These are phyloP conservation scores for Nasonia giraulti DNA, from an alignment of 1,140 invertebrate genomes.

Conservation along the genomic window DNA sequence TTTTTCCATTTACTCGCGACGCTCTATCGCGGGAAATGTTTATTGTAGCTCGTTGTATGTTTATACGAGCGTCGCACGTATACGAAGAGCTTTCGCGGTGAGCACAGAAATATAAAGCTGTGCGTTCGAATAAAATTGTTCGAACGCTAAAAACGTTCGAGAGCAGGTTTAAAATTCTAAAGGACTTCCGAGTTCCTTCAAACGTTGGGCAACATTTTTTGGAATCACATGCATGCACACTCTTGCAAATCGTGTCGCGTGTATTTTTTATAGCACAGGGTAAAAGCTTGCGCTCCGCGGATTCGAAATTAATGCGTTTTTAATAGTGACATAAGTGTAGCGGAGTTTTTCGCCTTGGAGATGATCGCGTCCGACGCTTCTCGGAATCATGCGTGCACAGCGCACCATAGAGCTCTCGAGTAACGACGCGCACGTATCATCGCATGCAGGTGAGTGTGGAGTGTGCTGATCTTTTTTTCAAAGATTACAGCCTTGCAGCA, in stretches of 20 bases:
- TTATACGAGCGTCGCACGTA: background rate
- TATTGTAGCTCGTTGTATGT: background rate
- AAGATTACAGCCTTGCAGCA: no score
- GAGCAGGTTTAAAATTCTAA: background rate
- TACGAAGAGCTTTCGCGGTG: no score
- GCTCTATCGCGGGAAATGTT: background rate
- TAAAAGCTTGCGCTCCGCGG: conserved; percentile 45
- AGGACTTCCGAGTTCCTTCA: background rate
- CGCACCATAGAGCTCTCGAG: background rate
- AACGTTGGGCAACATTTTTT: no score
- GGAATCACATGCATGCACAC: background rate
- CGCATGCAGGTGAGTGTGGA: background rate
- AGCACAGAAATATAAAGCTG: no score
- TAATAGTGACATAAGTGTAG: conserved; percentile 66
- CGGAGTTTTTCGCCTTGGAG: background rate
- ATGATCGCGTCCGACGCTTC: conserved; percentile 13
- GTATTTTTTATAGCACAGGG: background rate
- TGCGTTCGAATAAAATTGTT: no score
- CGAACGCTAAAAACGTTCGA: no score
- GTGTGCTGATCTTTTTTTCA: no score
- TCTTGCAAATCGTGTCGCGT: background rate
- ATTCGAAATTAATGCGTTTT: conserved; percentile 67
- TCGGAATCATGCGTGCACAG: background rate
- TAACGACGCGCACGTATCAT: conserved; percentile 11
- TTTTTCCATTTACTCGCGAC: background rate